phyloP scores from a whole-genome alignment of 2,888 invertebrate genomes.

The Chromoteleia sp. region DNA sequence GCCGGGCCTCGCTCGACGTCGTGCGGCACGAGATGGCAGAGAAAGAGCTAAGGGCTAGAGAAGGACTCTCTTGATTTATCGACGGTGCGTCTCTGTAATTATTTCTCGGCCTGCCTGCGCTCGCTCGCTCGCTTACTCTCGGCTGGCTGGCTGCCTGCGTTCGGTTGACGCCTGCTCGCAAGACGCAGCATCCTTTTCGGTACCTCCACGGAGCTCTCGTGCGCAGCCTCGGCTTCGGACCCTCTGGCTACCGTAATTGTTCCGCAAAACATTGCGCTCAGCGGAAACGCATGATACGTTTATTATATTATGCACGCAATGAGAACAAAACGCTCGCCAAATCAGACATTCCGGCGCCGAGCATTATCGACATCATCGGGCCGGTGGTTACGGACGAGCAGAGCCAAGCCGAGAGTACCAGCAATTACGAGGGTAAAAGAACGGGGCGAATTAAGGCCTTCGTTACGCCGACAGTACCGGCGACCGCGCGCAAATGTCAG shows the following conservation, averaged over 20 bases:
- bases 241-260: conserved; percentile 72
- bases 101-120: conserved; percentile 79
- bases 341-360: conserved; percentile 69
- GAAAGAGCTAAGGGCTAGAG: conserved; percentile 71
- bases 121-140: conserved; percentile 61
- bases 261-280: conserved; percentile 65
- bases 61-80: conserved; percentile 82
- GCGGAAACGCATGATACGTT: conserved; percentile 64
- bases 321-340: conserved; percentile 55
- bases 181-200: conserved; percentile 59
- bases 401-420: conserved; percentile 6
- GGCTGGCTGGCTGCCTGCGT: conserved; percentile 39
- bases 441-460: conserved; percentile 36
- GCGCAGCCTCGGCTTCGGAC: conserved; percentile 40
- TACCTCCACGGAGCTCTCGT: conserved; percentile 44
- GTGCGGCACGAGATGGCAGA: conserved; percentile 69
- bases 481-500: conserved; percentile 34
- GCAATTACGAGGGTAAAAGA: conserved; percentile 43
- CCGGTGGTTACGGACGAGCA: conserved; percentile 36
- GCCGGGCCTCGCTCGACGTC: conserved; percentile 46
- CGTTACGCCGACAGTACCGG: conserved; percentile 23
- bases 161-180: conserved; percentile 49
- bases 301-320: conserved; percentile 63
- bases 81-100: conserved; percentile 83
- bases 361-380: conserved; percentile 48